phyloP scores from a whole-genome alignment of 2,888 invertebrate genomes.

The Caenorhabditis drosophilae region DNA sequence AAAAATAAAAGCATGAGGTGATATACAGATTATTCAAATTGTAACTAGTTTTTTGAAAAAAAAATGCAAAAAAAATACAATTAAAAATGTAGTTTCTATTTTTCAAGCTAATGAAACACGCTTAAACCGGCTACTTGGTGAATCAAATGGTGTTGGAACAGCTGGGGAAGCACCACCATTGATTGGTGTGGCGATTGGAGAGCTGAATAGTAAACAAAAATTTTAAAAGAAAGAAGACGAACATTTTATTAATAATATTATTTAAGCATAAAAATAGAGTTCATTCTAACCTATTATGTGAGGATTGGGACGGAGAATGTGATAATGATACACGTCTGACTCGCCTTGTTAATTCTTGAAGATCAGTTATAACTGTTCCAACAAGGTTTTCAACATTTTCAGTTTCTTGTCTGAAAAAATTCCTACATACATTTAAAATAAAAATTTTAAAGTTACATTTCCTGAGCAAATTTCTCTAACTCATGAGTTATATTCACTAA shows the following conservation, averaged over 20 bases:
- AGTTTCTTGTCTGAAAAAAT: conserved; percentile 26
- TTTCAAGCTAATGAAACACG: conserved; percentile 43
- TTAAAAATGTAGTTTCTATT: background rate
- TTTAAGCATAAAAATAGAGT: too few species aligned
- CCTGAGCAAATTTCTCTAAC: conserved; percentile 45
- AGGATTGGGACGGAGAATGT: conserved; percentile 44
- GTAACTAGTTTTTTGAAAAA: too few species aligned
- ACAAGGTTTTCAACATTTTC: conserved; percentile 48
- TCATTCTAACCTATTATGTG: conserved; percentile 36
- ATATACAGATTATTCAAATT: too few species aligned
- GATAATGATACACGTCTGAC: conserved; percentile 57
- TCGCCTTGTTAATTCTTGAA: conserved; percentile 60
- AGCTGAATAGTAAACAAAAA: conserved; percentile 17
- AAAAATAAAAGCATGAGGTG: too few species aligned
- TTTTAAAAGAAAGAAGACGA: background rate
- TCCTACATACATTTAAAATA: background rate
- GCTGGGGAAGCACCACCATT: conserved; percentile 39
- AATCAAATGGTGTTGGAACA: conserved; percentile 33
- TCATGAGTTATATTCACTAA: conserved; percentile 49
- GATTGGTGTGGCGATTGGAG: conserved; percentile 36
- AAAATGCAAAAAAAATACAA: background rate
- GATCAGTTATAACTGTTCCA: conserved; percentile 60
- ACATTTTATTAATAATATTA: too few species aligned
- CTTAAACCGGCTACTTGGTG: conserved; percentile 46
- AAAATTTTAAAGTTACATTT: conserved; percentile 46